A percentile compares a stretch with the other conserved stretches of the same genome.
Evolutionary conservation across 2,888 invertebrate species (phyloP).

Genomic region (Epirrita christyi): DNA sequence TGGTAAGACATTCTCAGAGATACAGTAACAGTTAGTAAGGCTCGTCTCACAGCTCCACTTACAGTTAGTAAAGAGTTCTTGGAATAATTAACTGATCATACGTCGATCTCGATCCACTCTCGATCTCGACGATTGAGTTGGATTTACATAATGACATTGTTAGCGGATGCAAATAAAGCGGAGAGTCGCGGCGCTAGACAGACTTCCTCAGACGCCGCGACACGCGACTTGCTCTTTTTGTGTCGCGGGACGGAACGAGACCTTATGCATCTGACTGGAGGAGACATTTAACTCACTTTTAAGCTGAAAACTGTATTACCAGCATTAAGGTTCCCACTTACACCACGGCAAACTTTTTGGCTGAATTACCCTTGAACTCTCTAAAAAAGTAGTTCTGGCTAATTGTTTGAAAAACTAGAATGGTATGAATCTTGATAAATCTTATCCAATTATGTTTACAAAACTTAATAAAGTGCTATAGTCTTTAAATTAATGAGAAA

Average conservation of each 20-base stretch:
- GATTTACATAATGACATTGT: conserved; percentile 78
- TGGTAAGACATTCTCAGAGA: conserved; percentile 11
- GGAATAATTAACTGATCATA: conserved; percentile 63
- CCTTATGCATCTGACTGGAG: too few relatives aligned
- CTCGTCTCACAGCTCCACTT: conserved; percentile 5
- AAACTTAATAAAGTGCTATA: too few relatives aligned
- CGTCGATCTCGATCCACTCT: conserved; percentile 66
- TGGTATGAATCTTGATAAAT: too few relatives aligned
- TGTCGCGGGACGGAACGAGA: background rate
- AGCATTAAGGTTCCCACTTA: too few relatives aligned
- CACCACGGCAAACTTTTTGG: too few relatives aligned
- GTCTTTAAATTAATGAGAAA: too few relatives aligned
- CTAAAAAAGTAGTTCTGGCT: too few relatives aligned
- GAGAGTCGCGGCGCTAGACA: conserved; percentile 45
- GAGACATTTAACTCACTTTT: too few relatives aligned
- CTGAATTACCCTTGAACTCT: too few relatives aligned
- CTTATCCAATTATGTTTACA: too few relatives aligned
- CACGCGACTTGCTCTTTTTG: conserved; percentile 1
- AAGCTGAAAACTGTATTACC: too few relatives aligned
- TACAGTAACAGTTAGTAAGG: conserved; percentile 9
- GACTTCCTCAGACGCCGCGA: conserved; percentile 6
- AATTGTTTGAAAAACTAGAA: too few relatives aligned
- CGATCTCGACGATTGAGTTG: conserved; percentile 60
- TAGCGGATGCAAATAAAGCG: conserved; percentile 71
- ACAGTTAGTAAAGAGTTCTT: conserved; percentile 24